Conservation (phyloP, 2,797 vertebrate species). For the Neomorphus geoffroyi region DNA sequence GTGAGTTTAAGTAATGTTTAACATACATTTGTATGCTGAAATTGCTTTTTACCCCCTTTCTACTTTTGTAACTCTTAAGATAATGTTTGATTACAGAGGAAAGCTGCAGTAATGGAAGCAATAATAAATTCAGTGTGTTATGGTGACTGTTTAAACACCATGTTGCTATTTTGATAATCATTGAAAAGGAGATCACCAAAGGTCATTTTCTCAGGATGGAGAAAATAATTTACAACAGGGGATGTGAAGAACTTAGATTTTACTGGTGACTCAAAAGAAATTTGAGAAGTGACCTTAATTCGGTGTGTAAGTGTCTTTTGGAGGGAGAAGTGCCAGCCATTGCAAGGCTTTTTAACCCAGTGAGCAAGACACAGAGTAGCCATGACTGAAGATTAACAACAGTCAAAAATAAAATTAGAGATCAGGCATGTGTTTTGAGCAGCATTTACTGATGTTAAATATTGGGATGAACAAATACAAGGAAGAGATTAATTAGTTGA, state of each 20-base stretch:
- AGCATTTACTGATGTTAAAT: background rate
- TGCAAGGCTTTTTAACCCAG: background rate
- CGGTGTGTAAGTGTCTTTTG: rapidly evolving
- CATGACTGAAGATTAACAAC: background rate
- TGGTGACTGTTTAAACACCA: background rate
- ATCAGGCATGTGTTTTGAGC: background rate
- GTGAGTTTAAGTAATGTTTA: background rate
- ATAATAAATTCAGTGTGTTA: background rate
- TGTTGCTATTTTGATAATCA: background rate
- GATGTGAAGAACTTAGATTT: background rate
- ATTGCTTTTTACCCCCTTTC: background rate
- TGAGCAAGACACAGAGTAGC: background rate
- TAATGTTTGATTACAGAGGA: background rate
- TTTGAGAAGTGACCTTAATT: background rate
- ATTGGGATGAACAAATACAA: background rate
- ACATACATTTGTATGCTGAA: background rate
- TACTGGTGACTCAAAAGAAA: background rate
- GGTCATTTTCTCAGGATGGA: background rate
- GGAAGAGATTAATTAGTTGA: background rate
- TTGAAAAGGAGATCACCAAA: background rate
- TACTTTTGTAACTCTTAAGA: background rate
- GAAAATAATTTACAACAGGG: background rate
- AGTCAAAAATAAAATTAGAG: background rate
- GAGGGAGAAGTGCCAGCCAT: background rate
- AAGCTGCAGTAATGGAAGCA: background rate